phyloP scores from a whole-genome alignment of 2,113 vertebrate genomes.

The Dipodomys merriami region DNA sequence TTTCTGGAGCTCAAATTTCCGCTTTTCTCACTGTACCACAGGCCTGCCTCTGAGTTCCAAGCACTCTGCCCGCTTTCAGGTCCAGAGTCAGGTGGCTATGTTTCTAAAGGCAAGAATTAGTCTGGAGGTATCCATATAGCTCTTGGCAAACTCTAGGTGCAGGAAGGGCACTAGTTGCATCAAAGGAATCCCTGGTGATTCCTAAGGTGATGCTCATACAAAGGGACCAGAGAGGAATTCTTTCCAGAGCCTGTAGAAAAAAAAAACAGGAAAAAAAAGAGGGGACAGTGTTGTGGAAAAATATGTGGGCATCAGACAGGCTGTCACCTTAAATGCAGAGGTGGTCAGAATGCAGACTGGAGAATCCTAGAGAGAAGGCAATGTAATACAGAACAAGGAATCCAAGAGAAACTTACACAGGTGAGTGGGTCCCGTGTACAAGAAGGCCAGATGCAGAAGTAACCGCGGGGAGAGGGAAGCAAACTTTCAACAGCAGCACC shows the following conservation, averaged over 20 bases:
- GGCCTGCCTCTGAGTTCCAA: neutral
- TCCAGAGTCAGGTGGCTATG: neutral
- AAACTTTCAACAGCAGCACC: neutral
- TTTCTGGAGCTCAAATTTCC: neutral
- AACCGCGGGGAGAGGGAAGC: neutral
- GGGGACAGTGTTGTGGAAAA: neutral
- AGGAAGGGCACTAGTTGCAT: too few species aligned
- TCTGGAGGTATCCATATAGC: neutral
- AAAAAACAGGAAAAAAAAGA: neutral
- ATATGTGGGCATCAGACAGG: fast-evolving
- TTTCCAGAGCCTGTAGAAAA: neutral
- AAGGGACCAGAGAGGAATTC: neutral
- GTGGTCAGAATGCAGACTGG: neutral
- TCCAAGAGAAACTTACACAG: fast-evolving
- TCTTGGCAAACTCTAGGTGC: neutral
- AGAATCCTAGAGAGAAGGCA: neutral
- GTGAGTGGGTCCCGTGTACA: fast-evolving
- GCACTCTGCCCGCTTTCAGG: neutral
- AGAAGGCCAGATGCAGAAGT: neutral
- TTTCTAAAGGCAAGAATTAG: neutral
- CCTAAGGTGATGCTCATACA: neutral
- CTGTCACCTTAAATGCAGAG: neutral
- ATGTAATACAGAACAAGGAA: neutral
- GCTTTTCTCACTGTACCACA: neutral
- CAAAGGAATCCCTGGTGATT: neutral